A percentile compares a stretch with the other conserved stretches of the same genome.
Conservation (phyloP, 2,113 vertebrate genomes). For the Psophia crepitans region DNA sequence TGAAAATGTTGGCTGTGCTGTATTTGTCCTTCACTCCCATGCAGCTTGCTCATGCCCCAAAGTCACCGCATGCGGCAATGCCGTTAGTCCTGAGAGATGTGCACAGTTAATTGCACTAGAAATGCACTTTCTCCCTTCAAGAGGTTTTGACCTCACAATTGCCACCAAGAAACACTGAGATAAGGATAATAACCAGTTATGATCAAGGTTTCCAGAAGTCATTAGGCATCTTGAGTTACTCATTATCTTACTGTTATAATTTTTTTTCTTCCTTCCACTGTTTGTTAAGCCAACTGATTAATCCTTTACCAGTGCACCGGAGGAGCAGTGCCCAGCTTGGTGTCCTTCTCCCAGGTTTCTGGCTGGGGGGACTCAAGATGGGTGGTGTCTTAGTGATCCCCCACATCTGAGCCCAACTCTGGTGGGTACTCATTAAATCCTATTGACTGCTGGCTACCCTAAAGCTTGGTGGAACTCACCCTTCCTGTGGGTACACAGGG, state of each 20-base stretch:
- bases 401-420: neutral
- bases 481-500: neutral
- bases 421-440: neutral
- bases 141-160: neutral
- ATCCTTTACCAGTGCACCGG: neutral
- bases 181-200: neutral
- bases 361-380: neutral
- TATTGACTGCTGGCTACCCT: neutral
- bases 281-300: conserved; percentile 1
- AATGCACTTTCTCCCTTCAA: neutral
- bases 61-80: fast-evolving
- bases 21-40: neutral
- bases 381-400: neutral
- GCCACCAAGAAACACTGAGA: neutral
- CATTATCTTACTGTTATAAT: conserved; percentile 41
- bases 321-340: neutral
- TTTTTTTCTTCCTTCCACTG: conserved; percentile 21
- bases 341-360: neutral
- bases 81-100: neutral
- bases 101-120: neutral
- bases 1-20: neutral
- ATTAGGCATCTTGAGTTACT: conserved; percentile 29
- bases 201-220: neutral
- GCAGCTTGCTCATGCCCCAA: neutral
- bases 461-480: neutral